Percentiles rank a stretch among this genome's conserved stretches.
phyloP scores from a whole-genome alignment of 2,797 vertebrate species.

The Spheniscus humboldti region DNA sequence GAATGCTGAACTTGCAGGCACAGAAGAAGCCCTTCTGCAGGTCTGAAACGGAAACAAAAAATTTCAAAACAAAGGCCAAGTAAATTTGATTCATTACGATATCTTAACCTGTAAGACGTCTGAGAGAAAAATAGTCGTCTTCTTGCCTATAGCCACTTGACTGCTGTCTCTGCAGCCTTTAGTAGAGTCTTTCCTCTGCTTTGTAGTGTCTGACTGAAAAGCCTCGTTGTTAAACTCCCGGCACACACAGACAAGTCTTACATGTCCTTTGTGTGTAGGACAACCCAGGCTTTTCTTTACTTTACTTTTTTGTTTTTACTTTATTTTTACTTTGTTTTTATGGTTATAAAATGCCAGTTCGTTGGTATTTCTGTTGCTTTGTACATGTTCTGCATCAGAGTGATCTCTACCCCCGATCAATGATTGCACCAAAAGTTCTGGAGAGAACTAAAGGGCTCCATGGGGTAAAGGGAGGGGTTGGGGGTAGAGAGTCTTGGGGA shows the following conservation, averaged over 20 bases:
- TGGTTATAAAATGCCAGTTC: not conserved
- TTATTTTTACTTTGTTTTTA: not conserved
- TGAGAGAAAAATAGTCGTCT: not conserved
- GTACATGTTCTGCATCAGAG: not conserved
- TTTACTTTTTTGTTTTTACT: not conserved
- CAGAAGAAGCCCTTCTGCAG: not conserved
- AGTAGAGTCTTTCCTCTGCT: not conserved
- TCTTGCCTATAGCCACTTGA: not conserved
- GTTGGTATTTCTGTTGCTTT: not conserved
- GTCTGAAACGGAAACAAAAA: not conserved
- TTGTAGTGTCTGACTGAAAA: not conserved
- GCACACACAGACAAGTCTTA: not conserved
- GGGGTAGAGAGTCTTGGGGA: not conserved
- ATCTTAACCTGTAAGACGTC: not conserved
- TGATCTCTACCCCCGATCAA: not conserved
- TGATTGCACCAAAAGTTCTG: not conserved
- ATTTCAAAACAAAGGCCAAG: not conserved
- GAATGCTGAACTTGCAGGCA: not conserved
- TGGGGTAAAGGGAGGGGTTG: not conserved
- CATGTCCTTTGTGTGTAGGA: not conserved
- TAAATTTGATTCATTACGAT: not conserved
- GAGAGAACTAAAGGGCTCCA: not conserved
- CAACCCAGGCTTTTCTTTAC: not conserved
- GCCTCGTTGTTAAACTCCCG: not conserved
- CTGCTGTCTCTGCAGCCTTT: not conserved